Evolutionary conservation across 53 echinoderm and acorn worm species (phyloP).

Genomic region (Luidia sarsii): DNA sequence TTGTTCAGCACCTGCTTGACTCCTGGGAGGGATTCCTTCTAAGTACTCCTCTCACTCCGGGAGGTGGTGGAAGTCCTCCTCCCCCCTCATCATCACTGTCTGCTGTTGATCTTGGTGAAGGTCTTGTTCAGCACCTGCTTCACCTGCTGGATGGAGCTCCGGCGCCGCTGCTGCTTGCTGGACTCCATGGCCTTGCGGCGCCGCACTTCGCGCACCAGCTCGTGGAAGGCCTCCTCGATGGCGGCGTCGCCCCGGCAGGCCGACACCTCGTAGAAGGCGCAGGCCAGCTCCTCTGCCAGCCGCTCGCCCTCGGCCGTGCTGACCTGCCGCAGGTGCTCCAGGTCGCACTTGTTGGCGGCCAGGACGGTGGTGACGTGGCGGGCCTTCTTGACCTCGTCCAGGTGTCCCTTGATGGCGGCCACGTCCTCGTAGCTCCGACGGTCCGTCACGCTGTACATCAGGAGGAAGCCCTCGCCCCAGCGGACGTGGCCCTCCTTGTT

Average conservation of each 20-base stretch:
- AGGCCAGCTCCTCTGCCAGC: conserved; percentile 83
- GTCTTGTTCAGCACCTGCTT: conserved; percentile 96
- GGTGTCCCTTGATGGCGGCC: conserved; percentile 71
- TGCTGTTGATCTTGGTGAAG: conserved; percentile 92
- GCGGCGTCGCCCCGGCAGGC: conserved; percentile 82
- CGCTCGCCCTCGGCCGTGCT: conserved; percentile 92
- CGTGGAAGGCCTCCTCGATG: conserved; percentile 86
- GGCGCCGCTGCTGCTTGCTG: conserved; percentile 70
- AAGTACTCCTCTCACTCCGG: too few relatives aligned
- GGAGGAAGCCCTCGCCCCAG: conserved; percentile 96
- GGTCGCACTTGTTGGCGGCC: conserved; percentile 88
- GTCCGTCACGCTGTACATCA: conserved; percentile 95
- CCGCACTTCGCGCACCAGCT: conserved; percentile 87
- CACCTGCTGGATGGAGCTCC: conserved; percentile 97
- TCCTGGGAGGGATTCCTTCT: too few relatives aligned
- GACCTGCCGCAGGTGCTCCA: conserved; percentile 85
- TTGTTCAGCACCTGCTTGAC: too few relatives aligned
- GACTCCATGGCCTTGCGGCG: conserved; percentile 75
- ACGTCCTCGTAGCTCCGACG: conserved; percentile 87
- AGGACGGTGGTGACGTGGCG: conserved; percentile 91
- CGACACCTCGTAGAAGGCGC: conserved; percentile 91
- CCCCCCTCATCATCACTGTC: too few relatives aligned
- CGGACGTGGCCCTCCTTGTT: conserved; percentile 92
- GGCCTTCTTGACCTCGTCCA: conserved; percentile 93
- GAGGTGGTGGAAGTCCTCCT: too few relatives aligned